Percentiles rank a stretch among this genome's conserved stretches.
These are phyloP conservation scores for Rhorus exstirpatorius DNA, from an alignment of 2,888 invertebrate genomes.

Conservation along the genomic window DNA sequence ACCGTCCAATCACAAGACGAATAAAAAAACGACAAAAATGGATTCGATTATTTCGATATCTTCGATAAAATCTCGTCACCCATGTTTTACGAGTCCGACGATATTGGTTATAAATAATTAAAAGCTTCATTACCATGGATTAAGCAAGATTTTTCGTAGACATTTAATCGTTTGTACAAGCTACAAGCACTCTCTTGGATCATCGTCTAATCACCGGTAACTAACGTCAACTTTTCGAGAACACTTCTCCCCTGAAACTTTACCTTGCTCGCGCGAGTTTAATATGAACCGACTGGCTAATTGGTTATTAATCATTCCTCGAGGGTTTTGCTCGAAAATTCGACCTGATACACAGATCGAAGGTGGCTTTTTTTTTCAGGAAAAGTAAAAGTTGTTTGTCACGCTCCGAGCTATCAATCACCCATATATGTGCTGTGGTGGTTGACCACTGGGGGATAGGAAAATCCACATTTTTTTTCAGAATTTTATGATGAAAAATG, in stretches of 20 bases:
- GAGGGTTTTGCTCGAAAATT: neutral
- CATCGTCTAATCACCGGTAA: conserved; percentile 6
- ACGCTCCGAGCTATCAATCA: no score
- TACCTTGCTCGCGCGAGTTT: neutral
- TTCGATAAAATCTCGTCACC: no score
- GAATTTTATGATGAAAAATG: neutral
- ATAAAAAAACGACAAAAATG: no score
- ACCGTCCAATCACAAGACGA: no score
- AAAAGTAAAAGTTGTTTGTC: neutral
- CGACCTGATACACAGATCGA: neutral
- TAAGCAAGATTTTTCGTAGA: neutral
- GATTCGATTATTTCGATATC: no score
- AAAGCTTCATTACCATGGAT: neutral
- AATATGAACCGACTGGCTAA: conserved; percentile 30
- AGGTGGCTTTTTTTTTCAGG: neutral
- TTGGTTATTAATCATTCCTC: conserved; percentile 48
- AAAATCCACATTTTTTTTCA: neutral
- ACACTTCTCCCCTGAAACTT: conserved; percentile 6
- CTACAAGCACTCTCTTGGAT: neutral
- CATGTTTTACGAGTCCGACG: no score
- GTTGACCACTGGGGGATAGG: neutral
- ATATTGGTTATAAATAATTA: no score
- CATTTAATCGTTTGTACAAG: neutral
- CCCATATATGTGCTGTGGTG: neutral
- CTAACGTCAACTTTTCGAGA: conserved; percentile 31